Evolutionary conservation across 1,140 invertebrate genomes (phyloP).

Genomic region (Micrasema longulum): DNA sequence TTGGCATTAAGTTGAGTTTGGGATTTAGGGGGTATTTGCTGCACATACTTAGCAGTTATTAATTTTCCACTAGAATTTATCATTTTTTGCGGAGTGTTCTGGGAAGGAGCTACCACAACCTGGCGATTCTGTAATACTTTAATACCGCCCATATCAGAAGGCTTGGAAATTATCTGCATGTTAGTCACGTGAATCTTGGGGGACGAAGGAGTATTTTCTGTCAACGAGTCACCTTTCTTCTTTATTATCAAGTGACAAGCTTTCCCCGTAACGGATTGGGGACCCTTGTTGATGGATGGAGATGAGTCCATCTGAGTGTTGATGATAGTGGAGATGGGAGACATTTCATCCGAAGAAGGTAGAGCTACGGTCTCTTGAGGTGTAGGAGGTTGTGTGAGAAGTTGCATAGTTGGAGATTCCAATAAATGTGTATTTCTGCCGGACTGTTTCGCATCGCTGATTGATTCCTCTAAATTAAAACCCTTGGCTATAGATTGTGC

Average conservation of each 20-base stretch:
- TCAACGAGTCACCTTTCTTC: constrained; percentile 56
- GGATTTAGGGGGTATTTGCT: constrained; percentile 57
- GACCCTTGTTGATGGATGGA: constrained; percentile 56
- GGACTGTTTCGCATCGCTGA: constrained; percentile 62
- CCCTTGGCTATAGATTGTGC: constrained; percentile 62
- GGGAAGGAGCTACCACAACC: constrained; percentile 59
- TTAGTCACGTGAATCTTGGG: constrained; percentile 63
- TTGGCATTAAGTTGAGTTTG: constrained; percentile 56
- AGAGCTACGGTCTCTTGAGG: constrained; percentile 61
- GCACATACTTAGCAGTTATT: constrained; percentile 64
- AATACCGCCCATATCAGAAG: constrained; percentile 58
- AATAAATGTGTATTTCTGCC: constrained; percentile 57
- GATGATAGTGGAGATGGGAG: constrained; percentile 1
- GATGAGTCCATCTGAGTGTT: constrained; percentile 55
- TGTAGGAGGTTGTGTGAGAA: constrained; percentile 60
- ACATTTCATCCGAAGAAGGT: constrained; percentile 57
- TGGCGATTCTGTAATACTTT: constrained; percentile 64
- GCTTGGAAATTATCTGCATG: constrained; percentile 64
- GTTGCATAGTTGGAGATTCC: constrained; percentile 63
- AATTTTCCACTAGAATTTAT: constrained; percentile 61
- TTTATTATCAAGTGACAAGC: constrained; percentile 64
- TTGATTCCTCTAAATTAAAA: constrained; percentile 60
- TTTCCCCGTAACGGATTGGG: constrained; percentile 57
- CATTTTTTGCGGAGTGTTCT: constrained; percentile 59
- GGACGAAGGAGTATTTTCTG: constrained; percentile 53